Evolutionary conservation across 2,888 invertebrate genomes (phyloP), one percentile per base, ranked within the genome.

Genomic region (Philhelius pedissequus): DNA sequence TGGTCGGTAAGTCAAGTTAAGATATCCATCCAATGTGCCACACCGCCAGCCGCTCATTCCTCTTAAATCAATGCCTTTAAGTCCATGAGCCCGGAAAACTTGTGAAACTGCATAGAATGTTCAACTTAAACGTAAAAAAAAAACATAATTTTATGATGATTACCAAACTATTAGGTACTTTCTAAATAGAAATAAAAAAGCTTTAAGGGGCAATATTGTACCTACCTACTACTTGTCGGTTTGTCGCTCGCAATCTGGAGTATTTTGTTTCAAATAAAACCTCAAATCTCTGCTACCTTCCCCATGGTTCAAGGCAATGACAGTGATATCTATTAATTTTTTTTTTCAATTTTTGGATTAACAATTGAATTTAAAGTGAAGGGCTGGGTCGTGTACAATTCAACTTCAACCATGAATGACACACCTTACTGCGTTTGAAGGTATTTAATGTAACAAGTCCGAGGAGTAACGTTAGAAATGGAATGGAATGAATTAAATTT

Each of bases 1-100:
- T 74, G 80, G 80, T 66, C 73, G n/a, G 18, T 48, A 35, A 40
- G 52, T 43, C 30, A 35, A 52, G 60, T 38, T 35, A 20, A 25
- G 25, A n/a, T n/a, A n/a, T n/a, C 22, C 22, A 48, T 13, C 6
- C 25, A 48, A 4, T 11, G 6, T 20, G 15, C 5, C 4, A 13
- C 56, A 45, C 45, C 18, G 20, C 6, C 18, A 56, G 15, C 1
- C 15, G n/a, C 25, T 4, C 4, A 9, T 15, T 27, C 18, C 27
- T 2, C 22, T 22, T 2, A 48, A 48, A 25, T 30, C 43, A 25
- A 62, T 43, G 30, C 18, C 69, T 80, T 80, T 62, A 62, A 62
- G 38, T 68, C 43, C 48, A 69, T 69, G 52, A 58, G 73, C 43
- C 38, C 56, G 20, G 56, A 18, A 56, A 35, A 60, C 60, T 71